Conservation (phyloP, 2,113 vertebrate genomes). For the Rhinolophus ferrumequinum region DNA sequence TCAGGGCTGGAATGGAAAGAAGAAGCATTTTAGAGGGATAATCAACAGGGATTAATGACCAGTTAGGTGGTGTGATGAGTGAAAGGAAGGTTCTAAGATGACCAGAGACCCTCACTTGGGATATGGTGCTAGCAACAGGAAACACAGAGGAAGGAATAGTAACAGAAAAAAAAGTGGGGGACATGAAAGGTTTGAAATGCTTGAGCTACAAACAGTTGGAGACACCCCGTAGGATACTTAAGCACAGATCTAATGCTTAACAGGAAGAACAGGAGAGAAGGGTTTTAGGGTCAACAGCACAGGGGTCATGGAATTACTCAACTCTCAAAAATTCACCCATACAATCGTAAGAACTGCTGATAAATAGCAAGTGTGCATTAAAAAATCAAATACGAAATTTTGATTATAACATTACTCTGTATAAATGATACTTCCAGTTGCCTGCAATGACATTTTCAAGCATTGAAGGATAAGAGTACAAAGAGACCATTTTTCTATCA, state of each 20-base stretch:
- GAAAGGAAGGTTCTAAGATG: neutral
- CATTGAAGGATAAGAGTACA: neutral
- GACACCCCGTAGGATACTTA: neutral
- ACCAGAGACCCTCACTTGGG: fast-evolving
- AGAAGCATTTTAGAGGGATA: neutral
- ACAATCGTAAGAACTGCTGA: neutral
- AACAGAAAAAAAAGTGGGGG: neutral
- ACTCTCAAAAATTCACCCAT: neutral
- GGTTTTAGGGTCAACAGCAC: neutral
- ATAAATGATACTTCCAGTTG: neutral
- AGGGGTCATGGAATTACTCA: too few species aligned
- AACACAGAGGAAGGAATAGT: neutral
- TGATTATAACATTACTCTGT: neutral
- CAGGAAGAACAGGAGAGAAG: neutral
- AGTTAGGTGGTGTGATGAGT: too few species aligned
- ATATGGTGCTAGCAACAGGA: neutral
- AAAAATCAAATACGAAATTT: neutral
- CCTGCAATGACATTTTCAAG: neutral
- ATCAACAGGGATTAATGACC: neutral
- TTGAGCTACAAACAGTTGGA: neutral
- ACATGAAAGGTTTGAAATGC: too few species aligned
- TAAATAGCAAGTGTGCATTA: neutral
- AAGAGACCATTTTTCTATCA: neutral
- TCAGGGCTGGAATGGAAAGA: neutral
- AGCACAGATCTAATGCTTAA: neutral